Base-by-base conservation (phyloP, 92 coral and sea anemone genomes). In the Isaurus tuberculatus region DNA sequence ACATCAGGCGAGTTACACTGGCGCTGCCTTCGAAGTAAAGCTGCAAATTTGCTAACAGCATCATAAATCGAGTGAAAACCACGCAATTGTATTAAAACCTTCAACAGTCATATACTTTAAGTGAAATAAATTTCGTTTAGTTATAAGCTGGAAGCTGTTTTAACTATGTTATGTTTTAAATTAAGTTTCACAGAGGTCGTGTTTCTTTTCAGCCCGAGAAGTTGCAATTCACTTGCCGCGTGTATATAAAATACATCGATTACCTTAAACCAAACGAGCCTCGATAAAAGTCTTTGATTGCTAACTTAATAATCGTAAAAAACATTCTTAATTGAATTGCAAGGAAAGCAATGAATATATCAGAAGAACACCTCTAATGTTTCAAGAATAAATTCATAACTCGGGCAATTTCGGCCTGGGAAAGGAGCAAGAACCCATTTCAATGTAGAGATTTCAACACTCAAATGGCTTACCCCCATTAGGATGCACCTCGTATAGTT, bases 401-500 rank as follows among this genome's bases (percentile, higher is more conserved):
- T 57, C 70, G 70, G 82, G 58, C 15, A 31, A 74, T 19, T 48
- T n/a, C 53, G 32, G 57, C 77, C 32, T 2, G 8, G 43, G 42
- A 26, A 36, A 61, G 68, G 32, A 58, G 82, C 70, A 48, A 36
- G 82, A 77, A 77, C 26, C 82, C 82, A 58, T 40, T 58, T 15
- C 20, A 58, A 37, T 60, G 31, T 69, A 19, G 16, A 29, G 32
- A 68, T 68, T 5, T 33, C 27, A 48, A 8, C 81, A 57, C 53
- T 77, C 26, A 17, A 84, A 60, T 42, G 63, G 72, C 87, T 75
- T 68, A 97, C 99, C 99, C 89, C 95, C 97, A 34, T 91, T 90
- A 43, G 94, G 98, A 15, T 97, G 99, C 26, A 97, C 98, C 72
- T 94, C 99, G 58, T 92, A 97, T 4, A 97, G 84, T 3, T 94